Conservation (phyloP, 2,888 invertebrate genomes). For the Globia sparganii region DNA sequence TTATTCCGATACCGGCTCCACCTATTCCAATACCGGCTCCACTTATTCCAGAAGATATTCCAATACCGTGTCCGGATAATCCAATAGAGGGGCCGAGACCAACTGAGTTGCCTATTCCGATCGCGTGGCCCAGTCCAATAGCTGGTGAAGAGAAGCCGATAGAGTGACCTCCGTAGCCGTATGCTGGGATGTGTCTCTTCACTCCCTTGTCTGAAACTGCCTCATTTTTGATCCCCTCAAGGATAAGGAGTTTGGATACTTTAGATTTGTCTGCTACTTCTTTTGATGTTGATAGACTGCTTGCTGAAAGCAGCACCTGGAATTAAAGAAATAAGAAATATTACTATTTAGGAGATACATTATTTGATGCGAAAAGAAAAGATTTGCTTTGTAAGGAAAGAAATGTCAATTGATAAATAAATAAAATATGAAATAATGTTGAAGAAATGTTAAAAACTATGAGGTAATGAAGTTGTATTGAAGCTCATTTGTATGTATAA, state of each 20-base stretch:
- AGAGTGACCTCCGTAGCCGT: constrained; percentile 60
- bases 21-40: constrained; percentile 44
- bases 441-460: too few species aligned
- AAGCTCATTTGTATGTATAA: too few species aligned
- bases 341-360: not conserved
- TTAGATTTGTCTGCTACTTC: constrained; percentile 77
- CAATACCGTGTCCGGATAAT: constrained; percentile 47
- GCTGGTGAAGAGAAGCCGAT: constrained; percentile 58
- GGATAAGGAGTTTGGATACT: constrained; percentile 80
- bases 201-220: constrained; percentile 78
- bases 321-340: constrained; percentile 56
- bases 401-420: too few species aligned
- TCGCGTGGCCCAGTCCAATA: constrained; percentile 55
- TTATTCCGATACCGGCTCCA: not conserved
- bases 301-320: constrained; percentile 83
- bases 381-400: not conserved
- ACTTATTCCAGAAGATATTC: constrained; percentile 57
- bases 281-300: constrained; percentile 81
- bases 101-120: constrained; percentile 54
- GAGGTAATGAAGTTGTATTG: too few species aligned
- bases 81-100: constrained; percentile 57
- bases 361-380: not conserved
- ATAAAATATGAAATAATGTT: too few species aligned
- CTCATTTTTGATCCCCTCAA: constrained; percentile 82
- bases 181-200: constrained; percentile 78